phyloP scores from a whole-genome alignment of 2,797 vertebrate species.

The Margarornis squamiger region DNA sequence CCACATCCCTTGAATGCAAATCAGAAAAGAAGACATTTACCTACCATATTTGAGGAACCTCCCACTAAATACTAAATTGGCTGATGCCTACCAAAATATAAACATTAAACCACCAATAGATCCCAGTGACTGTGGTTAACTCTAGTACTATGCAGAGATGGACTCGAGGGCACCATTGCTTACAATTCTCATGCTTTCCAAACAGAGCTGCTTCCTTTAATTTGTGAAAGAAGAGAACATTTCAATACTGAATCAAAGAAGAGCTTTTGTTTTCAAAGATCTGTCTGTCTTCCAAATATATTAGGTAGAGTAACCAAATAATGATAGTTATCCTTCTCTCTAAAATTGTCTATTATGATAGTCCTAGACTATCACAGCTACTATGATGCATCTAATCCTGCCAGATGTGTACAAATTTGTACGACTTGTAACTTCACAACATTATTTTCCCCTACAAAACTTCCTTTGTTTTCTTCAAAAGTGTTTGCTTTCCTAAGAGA shows the following conservation, averaged over 20 bases:
- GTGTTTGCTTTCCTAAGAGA: neutral
- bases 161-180: fast-evolving
- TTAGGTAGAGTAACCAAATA: neutral
- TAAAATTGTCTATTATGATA: neutral
- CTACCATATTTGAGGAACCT: neutral
- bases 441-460: neutral
- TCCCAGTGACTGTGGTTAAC: neutral
- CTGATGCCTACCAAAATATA: neutral
- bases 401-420: neutral
- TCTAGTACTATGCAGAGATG: neutral
- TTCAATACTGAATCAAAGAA: neutral
- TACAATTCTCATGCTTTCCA: neutral
- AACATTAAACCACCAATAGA: neutral
- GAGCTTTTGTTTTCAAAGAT: neutral
- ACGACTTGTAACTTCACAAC: neutral
- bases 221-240: neutral
- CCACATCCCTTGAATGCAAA: neutral
- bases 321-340: neutral
- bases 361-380: neutral
- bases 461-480: neutral
- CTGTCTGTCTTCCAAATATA: neutral
- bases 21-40: neutral
- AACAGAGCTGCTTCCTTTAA: neutral
- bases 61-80: neutral
- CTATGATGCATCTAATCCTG: neutral